Evolutionary conservation across 2,797 vertebrate species (phyloP), one percentile per base, ranked within the genome.

Genomic region (Bovichtus variegatus): DNA sequence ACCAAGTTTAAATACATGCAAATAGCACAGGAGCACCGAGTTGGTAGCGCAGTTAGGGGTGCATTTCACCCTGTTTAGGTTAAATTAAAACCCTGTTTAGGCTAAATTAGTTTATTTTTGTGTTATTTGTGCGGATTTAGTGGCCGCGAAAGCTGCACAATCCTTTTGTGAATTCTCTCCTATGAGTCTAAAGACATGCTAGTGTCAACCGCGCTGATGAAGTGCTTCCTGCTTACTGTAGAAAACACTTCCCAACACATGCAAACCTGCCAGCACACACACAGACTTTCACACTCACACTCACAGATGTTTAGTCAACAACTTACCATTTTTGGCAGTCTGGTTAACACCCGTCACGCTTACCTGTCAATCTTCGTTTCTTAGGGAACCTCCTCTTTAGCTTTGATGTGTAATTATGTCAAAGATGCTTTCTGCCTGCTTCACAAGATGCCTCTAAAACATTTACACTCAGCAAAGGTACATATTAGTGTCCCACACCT

Each of bases 401-500:
- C 82, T 73, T 70, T 84, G 78, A n/a, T n/a, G n/a, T n/a, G n/a
- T n/a, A 92, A 93, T 94, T 92, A 92, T 83, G 70, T 85, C 82
- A 70, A 87, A 89, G 88, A 84, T 68, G 69, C 85, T 87, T 79
- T 83, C 82, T 62, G 88, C 77, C 73, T 76, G 64, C 90, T 86
- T 88, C 81, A 81, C 86, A 85, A 69, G 70, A 72, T 82, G 69
- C 81, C 81, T 87, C 76, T 88, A 76, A 90, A 93, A 86, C 79
- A 78, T 87, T 91, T 84, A 88, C 86, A 80, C 81, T 62, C 79
- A 62, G 69, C 73, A 71, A 86, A 93, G 89, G 86, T 84, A 74
- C 71, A 72, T 58, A 87, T 93, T 93, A 89, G 69, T 31, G 75
- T 88, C 81, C 73, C 75, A 74, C 85, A 92, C 87, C 76, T 83